These are phyloP conservation scores for Rallus crepitans DNA, from an alignment of 2,797 vertebrate genomes.

Conservation along the genomic window DNA sequence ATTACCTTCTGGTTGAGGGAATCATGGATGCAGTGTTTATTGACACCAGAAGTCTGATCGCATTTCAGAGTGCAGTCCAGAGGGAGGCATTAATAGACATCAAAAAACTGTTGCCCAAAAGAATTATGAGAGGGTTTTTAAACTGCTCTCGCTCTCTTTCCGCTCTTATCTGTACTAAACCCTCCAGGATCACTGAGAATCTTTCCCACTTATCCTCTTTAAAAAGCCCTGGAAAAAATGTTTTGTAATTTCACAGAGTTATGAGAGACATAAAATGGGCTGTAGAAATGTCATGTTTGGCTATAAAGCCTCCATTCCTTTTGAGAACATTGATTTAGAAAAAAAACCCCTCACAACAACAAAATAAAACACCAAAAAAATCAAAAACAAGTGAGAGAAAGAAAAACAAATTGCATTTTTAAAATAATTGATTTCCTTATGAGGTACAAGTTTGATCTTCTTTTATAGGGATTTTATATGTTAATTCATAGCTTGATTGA, in stretches of 20 bases:
- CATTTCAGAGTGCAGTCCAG: not conserved
- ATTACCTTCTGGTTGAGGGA: not conserved
- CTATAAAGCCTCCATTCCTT: not conserved
- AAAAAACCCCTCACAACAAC: too few species aligned
- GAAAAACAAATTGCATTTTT: not conserved
- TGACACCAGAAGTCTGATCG: not conserved
- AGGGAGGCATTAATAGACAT: not conserved
- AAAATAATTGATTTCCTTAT: not conserved
- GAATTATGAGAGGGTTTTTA: not conserved
- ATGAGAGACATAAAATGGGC: not conserved
- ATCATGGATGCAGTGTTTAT: rapidly evolving
- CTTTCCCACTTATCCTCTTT: not conserved
- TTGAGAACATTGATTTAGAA: not conserved
- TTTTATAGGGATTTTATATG: not conserved
- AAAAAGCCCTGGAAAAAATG: not conserved
- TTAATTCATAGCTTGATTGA: not conserved
- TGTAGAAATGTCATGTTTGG: not conserved
- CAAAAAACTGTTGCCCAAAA: not conserved
- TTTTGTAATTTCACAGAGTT: not conserved
- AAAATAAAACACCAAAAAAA: too few species aligned
- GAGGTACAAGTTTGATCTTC: not conserved
- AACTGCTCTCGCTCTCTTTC: not conserved
- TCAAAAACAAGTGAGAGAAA: not conserved
- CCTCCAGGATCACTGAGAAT: not conserved
- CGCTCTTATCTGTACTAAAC: not conserved